Percentiles rank a stretch among this genome's conserved stretches.
Evolutionary conservation across 2,113 vertebrate species (phyloP).

Genomic region (Bambusicola thoracicus): DNA sequence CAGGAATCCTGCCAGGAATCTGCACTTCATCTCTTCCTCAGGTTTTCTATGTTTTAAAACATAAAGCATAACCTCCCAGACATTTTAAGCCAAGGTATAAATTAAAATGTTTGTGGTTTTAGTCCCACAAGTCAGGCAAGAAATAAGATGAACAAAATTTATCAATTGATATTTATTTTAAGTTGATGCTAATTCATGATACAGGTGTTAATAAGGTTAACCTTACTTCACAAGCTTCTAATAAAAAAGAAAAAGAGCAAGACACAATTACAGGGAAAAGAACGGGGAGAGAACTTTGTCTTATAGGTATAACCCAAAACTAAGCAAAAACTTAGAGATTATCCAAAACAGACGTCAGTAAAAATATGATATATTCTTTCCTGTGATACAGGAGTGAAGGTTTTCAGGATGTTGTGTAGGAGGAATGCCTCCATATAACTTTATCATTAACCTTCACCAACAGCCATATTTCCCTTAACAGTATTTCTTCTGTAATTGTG

Average conservation of each 20-base stretch:
- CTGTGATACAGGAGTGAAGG: neutral
- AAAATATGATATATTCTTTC: neutral
- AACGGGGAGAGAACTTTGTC: neutral
- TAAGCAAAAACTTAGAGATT: neutral
- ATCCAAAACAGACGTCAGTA: neutral
- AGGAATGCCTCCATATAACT: neutral
- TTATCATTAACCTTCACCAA: neutral
- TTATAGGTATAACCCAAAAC: accelerated
- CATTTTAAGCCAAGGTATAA: neutral
- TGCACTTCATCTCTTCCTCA: neutral
- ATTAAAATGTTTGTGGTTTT: neutral
- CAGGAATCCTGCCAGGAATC: neutral
- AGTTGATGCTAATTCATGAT: neutral
- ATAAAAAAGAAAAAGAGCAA: too few relatives aligned
- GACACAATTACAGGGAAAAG: neutral
- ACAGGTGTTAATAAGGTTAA: accelerated
- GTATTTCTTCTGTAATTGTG: neutral
- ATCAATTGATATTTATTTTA: neutral
- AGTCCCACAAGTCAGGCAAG: neutral
- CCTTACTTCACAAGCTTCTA: neutral
- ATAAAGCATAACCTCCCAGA: neutral
- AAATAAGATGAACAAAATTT: neutral
- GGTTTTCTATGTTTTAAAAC: neutral
- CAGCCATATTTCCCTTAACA: neutral
- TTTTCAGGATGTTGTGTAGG: neutral